Base-by-base conservation (phyloP, 2,888 invertebrate genomes). In the Nephrotoma guestfalica region DNA sequence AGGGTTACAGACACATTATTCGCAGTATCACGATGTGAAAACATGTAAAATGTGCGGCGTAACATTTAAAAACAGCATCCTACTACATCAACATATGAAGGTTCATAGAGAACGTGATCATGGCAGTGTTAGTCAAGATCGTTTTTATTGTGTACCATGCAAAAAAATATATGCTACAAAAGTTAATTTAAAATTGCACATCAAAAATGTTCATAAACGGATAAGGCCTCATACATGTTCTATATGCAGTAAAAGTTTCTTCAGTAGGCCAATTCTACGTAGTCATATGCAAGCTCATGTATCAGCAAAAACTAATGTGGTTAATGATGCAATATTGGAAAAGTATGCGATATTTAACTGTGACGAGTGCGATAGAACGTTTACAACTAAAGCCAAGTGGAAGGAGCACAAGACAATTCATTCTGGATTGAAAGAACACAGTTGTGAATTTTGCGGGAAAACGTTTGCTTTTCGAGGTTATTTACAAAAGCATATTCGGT, bases 1-100 rank as follows among this genome's bases (percentile, higher is more conserved):
- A 88, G 93, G 93, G 89, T 89, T 93, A 51, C 93, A 93, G 88
- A 93, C 93, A 0, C 93, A 93, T 88, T 92, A 93, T 88, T 92
- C 93, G 9, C 90, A 93, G 4, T 90, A 93, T 7, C 93, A 93
- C 87, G 93, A 93, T 0, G 93, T 93, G 0, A 93, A 93, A 89
- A 90, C 93, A 47, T 94, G 93, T 88, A 92, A 93, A 86, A 89
- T 93, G 41, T 94, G 93, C 87, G 89, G 91, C 87, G 93, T 92
- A 87, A 93, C 93, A 9, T 93, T 93, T 88, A 90, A 93, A 11
- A 93, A 93, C 91, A 92, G 89, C 1, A 93, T 93, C 88, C 91
- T 93, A 87, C 90, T 94, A 88, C 93, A 93, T 0, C 93, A 93
- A 86, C 93, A 93, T 89, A 93, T 93, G 88, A 89, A 93, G 41